phyloP scores from a whole-genome alignment of 2,113 vertebrate genomes.

The Agapornis roseicollis region DNA sequence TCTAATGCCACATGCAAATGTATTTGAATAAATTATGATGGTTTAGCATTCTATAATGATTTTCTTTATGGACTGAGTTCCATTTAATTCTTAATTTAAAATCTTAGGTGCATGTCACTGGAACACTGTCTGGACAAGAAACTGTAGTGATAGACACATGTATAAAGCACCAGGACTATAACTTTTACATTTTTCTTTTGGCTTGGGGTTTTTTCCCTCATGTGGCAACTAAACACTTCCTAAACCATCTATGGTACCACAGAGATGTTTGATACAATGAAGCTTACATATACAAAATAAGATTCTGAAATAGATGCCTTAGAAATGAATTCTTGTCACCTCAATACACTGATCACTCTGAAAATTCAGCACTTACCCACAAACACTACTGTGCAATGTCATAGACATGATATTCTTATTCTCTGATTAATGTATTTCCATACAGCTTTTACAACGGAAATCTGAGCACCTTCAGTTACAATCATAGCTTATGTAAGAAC shows the following conservation, averaged over 20 bases:
- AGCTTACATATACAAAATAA: background rate
- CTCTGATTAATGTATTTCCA: background rate
- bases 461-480: background rate
- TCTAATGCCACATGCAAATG: background rate
- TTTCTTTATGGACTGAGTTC: background rate
- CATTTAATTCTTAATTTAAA: slow-evolving; percentile 8
- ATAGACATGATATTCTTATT: background rate
- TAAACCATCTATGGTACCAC: background rate
- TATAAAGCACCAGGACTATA: background rate
- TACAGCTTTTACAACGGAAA: background rate
- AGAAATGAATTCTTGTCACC: background rate
- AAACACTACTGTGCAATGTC: background rate
- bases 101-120: background rate
- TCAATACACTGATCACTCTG: background rate
- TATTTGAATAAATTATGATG: background rate
- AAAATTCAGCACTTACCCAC: background rate
- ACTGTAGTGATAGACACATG: background rate
- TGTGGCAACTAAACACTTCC: background rate
- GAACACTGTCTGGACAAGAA: background rate
- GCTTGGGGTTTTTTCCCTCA: background rate
- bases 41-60: background rate
- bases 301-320: background rate
- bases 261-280: background rate
- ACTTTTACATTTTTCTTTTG: background rate
- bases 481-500: background rate